These are phyloP conservation scores for Cardiocondyla obscurior DNA, from an alignment of 1,140 invertebrate species.

Conservation along the genomic window DNA sequence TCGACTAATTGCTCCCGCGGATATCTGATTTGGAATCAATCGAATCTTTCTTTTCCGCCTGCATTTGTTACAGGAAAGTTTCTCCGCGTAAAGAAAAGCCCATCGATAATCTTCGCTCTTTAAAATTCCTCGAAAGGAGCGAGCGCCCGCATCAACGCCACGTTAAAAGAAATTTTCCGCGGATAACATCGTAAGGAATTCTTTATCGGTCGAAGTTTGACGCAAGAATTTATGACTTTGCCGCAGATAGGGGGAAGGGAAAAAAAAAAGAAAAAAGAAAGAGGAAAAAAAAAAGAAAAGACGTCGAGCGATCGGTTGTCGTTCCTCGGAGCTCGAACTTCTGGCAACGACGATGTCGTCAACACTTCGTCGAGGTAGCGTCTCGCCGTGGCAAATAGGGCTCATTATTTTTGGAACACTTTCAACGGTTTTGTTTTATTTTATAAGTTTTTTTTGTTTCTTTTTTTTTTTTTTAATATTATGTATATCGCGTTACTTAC, in stretches of 20 bases:
- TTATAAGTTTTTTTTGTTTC: no score
- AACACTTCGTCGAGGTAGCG: conserved; percentile 14
- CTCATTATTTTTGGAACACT: background rate
- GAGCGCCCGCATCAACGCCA: conserved; percentile 50
- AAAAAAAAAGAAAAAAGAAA: no score
- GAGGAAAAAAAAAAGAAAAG: conserved; percentile 1
- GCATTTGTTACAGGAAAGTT: conserved; percentile 31
- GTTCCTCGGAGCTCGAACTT: conserved; percentile 21
- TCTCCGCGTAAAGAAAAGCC: conserved; percentile 34
- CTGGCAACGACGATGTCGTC: conserved; percentile 22
- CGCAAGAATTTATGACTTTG: conserved; percentile 55
- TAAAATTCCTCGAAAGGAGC: conserved; percentile 51
- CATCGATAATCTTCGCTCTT: conserved; percentile 49
- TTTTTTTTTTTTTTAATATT: conserved; percentile 8
- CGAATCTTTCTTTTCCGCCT: background rate
- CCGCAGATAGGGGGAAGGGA: conserved; percentile 9
- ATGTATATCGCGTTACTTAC: background rate
- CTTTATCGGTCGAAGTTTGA: conserved; percentile 55
- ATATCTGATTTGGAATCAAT: conserved; percentile 29
- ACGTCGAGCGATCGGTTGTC: conserved; percentile 46
- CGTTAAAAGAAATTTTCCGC: conserved; percentile 55
- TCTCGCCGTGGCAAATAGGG: background rate
- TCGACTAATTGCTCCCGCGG: background rate
- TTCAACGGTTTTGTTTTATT: no score
- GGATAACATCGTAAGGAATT: conserved; percentile 56